Conservation (phyloP, 2,888 invertebrate species). For the Drosophila prostipennis region DNA sequence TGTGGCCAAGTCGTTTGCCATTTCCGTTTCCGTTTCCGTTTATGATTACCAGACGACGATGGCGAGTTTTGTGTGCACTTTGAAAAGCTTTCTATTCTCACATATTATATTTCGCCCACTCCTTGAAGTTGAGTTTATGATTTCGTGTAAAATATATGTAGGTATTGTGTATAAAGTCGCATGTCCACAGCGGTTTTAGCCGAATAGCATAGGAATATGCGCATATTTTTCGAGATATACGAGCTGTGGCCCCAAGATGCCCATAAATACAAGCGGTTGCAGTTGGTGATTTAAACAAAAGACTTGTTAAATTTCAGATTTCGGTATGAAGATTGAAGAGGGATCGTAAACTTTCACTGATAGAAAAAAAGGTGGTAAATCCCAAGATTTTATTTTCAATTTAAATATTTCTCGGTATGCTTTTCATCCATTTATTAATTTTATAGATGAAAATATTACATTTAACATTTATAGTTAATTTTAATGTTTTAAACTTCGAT, state of each 20-base stretch:
- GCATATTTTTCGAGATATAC: constrained; percentile 19
- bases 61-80: constrained; percentile 30
- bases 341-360: too few species aligned
- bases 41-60: constrained; percentile 20
- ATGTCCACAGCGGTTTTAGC: not conserved
- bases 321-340: not conserved
- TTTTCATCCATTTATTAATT: too few species aligned
- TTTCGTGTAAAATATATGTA: constrained; percentile 38
- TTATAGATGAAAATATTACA: too few species aligned
- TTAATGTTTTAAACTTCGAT: too few species aligned
- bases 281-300: constrained; percentile 20
- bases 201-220: constrained; percentile 14
- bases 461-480: too few species aligned
- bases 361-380: too few species aligned
- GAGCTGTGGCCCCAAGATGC: constrained; percentile 11
- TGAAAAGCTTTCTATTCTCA: constrained; percentile 38
- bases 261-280: constrained; percentile 28
- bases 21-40: constrained; percentile 42
- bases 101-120: not conserved
- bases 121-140: constrained; percentile 46
- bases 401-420: too few species aligned
- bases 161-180: too few species aligned
- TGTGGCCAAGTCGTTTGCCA: constrained; percentile 29
- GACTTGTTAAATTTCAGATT: not conserved
- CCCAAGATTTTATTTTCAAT: too few species aligned